Conservation (phyloP, 2,888 invertebrate species). For the Eupithecia tripunctaria region DNA sequence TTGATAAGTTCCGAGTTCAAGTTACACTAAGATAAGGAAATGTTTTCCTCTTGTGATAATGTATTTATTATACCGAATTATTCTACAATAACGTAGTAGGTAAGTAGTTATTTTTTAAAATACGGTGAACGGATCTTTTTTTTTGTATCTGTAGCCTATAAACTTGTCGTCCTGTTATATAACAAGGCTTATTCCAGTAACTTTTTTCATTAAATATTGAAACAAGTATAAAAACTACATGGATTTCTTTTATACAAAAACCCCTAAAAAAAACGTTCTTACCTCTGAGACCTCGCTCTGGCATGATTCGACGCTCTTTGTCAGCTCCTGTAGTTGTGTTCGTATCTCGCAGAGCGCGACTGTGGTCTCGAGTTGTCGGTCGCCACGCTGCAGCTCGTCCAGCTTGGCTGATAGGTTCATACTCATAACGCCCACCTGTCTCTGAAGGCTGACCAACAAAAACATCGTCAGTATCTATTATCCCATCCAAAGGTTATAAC, state of each 20-base stretch:
- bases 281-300: constrained; percentile 96
- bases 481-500: background rate
- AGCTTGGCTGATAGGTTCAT: constrained; percentile 97
- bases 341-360: constrained; percentile 97
- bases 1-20: background rate
- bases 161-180: too few relatives aligned
- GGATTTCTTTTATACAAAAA: too few relatives aligned
- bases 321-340: constrained; percentile 95
- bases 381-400: constrained; percentile 95
- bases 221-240: too few relatives aligned
- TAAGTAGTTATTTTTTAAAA: too few relatives aligned
- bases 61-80: background rate
- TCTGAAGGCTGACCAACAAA: constrained; percentile 91
- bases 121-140: too few relatives aligned
- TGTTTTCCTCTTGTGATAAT: background rate
- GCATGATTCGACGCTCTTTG: constrained; percentile 97
- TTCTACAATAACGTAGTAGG: background rate
- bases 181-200: too few relatives aligned
- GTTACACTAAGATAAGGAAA: background rate
- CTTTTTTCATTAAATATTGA: too few relatives aligned
- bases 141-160: too few relatives aligned
- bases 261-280: too few relatives aligned
- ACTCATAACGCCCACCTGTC: constrained; percentile 99
- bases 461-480: constrained; percentile 36
- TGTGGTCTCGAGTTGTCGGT: constrained; percentile 96